phyloP scores from a whole-genome alignment of 2,113 vertebrate species.

The Vulpes vulpes region DNA sequence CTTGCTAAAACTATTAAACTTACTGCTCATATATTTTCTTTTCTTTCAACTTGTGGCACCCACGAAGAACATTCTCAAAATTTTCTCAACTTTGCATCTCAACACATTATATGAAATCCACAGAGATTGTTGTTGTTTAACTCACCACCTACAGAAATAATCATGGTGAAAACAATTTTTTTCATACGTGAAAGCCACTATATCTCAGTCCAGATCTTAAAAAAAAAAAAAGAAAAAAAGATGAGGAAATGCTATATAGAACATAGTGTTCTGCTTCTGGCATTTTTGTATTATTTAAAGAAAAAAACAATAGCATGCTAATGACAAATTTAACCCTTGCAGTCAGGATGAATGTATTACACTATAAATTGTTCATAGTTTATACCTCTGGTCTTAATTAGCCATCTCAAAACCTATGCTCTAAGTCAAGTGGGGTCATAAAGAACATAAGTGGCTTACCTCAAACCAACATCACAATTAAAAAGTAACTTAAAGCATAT shows the following conservation, averaged over 20 bases:
- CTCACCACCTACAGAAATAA: not conserved
- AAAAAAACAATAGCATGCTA: slow-evolving; percentile 35
- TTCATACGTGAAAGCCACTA: not conserved
- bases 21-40: not conserved
- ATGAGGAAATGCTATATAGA: not conserved
- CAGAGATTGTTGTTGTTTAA: slow-evolving; percentile 22
- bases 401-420: slow-evolving; percentile 45
- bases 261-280: not conserved
- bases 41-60: not conserved
- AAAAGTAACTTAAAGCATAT: slow-evolving; percentile 75
- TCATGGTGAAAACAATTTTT: not conserved
- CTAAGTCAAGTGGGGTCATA: slow-evolving; percentile 63
- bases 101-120: not conserved
- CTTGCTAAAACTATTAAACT: not conserved
- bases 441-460: slow-evolving; percentile 61
- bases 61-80: not conserved
- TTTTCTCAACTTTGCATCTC: slow-evolving; percentile 25
- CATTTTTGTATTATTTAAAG: slow-evolving; percentile 40
- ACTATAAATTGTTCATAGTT: slow-evolving; percentile 19
- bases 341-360: slow-evolving; percentile 41
- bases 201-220: not conserved
- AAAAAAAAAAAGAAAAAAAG: not conserved
- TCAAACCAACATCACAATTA: slow-evolving; percentile 65
- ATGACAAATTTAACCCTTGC: slow-evolving; percentile 16
- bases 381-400: slow-evolving; percentile 70